These are phyloP conservation scores for Cirrhinus mrigala DNA, from an alignment of 2,797 vertebrate species.

Conservation along the genomic window DNA sequence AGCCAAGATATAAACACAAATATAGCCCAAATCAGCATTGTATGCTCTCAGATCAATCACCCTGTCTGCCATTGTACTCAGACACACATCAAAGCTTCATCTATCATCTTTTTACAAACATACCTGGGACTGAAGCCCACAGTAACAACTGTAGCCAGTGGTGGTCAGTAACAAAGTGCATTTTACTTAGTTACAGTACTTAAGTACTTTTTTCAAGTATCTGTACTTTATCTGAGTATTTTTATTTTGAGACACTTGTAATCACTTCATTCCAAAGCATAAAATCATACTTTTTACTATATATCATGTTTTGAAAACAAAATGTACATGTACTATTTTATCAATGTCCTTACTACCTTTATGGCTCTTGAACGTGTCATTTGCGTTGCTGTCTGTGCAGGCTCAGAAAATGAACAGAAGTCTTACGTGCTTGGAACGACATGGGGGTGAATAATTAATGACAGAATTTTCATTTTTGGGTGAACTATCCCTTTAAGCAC, in stretches of 20 bases:
- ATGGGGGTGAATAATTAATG: no score
- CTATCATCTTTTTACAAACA: constrained; percentile 48
- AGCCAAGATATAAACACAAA: constrained; percentile 30
- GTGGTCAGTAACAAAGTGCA: not conserved
- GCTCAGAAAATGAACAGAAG: no score
- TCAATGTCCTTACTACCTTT: no score
- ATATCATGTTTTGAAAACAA: no score
- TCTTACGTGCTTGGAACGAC: no score
- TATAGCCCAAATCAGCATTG: constrained; percentile 25
- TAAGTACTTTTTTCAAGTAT: not conserved
- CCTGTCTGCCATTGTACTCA: constrained; percentile 50
- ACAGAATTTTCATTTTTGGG: no score
- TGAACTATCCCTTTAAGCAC: no score
- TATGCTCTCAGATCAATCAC: constrained; percentile 48
- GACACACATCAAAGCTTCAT: constrained; percentile 42
- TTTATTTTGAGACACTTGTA: not conserved
- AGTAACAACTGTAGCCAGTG: not conserved
- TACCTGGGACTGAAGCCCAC: not conserved
- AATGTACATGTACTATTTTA: no score
- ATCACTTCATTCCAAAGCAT: not conserved
- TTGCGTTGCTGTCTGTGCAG: no score
- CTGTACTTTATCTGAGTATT: no score
- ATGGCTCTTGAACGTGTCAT: no score
- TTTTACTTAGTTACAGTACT: not conserved
- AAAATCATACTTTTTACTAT: not conserved